Base-by-base conservation (phyloP, 1,140 invertebrate genomes). In the Eurosta solidaginis region DNA sequence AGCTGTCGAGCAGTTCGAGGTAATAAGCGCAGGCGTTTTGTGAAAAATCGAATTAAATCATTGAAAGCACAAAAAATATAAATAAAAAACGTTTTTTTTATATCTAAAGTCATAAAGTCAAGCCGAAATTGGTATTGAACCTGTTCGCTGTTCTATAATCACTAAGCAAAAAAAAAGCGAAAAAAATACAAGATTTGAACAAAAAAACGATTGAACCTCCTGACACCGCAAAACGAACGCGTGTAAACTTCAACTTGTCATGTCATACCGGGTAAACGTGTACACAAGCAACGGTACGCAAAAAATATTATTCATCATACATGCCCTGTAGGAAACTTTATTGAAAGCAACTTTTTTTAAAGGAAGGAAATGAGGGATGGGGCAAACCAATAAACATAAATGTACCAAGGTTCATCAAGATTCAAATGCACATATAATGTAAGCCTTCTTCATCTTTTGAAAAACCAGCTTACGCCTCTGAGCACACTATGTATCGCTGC, bases 241-340 rank as follows among this genome's bases (percentile, higher is more conserved):
- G 59, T 68, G 59, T 68, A 68, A 68, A 29, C 59, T 68, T 68
- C 59, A 68, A 68, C 59, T 68, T 68, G 59, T 68, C 59, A 68
- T 68, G 59, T 68, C 40, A 33, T 2, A 33, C 5, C 59, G n/a
- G 4, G 17, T 33, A 68, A 6, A 10, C 59, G 17, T n/a, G 29
- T 40, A n/a, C 3, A 63, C 4, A 68, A 33, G 4, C 49, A 52
- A 25, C 27, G 33, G 33, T 33, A 40, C 7, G 22, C 59, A 40
- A 10, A 10, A 5, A 22, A n/a, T 9, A 42, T 17, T 6, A 3
- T 29, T 12, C 10, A 29, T 47, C 14, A 47, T n/a, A 14, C 27
- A 17, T 17, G 2, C 54, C 59, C 59, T 36, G 17, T 40, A 42
- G 33, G 33, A 40, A 68, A 68, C 22, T 59, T 7, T 17, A 33